phyloP scores from a whole-genome alignment of 2,113 vertebrate genomes.

The Leiothrix lutea region DNA sequence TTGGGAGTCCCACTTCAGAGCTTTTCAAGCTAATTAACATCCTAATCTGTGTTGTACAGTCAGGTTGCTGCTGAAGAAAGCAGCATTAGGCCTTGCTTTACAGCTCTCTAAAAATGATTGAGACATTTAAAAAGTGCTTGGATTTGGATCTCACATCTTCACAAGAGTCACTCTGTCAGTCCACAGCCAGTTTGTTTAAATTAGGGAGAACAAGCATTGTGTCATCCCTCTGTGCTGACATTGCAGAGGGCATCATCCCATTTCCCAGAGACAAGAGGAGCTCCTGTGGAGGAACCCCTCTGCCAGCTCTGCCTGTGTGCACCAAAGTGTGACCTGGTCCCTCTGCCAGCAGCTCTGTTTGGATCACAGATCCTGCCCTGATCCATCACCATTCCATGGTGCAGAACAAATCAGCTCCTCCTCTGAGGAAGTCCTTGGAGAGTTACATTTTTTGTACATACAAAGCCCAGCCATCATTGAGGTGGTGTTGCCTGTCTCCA shows the following conservation, averaged over 20 bases:
- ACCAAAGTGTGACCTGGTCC: neutral
- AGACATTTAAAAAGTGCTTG: neutral
- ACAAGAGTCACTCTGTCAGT: neutral
- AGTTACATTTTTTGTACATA: neutral
- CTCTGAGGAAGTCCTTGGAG: neutral
- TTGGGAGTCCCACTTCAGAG: conserved; percentile 12
- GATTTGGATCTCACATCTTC: neutral
- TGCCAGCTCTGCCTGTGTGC: neutral
- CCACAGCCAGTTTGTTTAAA: neutral
- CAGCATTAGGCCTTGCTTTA: neutral
- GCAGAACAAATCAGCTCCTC: neutral
- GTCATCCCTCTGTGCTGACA: neutral
- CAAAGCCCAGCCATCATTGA: neutral
- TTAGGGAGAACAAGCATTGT: neutral
- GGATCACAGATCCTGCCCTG: neutral
- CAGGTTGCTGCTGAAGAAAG: neutral
- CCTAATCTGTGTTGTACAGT: neutral
- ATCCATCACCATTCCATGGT: neutral
- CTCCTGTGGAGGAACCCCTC: neutral
- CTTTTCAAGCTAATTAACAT: conserved; percentile 42
- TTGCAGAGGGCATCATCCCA: neutral
- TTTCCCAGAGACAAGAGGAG: neutral
- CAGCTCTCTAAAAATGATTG: neutral
- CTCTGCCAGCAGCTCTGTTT: neutral
- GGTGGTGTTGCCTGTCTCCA: neutral